Base-by-base conservation (phyloP, 2,888 invertebrate genomes). In the Dermolepida albohirtum region DNA sequence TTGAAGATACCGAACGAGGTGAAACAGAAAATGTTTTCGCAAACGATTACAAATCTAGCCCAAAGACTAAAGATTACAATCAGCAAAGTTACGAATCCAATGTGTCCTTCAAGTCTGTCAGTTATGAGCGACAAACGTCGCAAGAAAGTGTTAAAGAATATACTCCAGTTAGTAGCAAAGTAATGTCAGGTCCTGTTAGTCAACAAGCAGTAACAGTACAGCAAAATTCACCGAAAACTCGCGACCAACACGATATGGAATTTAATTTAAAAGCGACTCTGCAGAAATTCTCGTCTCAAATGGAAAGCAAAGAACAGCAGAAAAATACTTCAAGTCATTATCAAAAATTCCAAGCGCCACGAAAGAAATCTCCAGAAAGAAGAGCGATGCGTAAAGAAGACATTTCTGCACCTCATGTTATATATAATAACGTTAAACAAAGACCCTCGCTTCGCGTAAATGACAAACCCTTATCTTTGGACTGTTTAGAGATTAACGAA, bases 151-250 rank as follows among this genome's bases (percentile, higher is more conserved):
- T 82, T 4, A 78, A 81, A 62, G 83, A 83, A 73, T 89, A 90
- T 78, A 85, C 85, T 67, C 89, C 91, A 70, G 89, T 90, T 69
- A 86, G 86, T 55, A 86, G 88, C 52, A 89, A 88, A 77, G 92
- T 92, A n/a, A 92, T 92, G 92, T 85, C 87, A 57, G 92, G 90
- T 0, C 92, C 92, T 0, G 88, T 90, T 68, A 87, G 89, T 68
- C 92, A 92, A 77, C 88, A 89, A 72, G 93, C 92, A 40, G 89
- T 91, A 12, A 88, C 90, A 14, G 85, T 84, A 49, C 84, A 86
- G 52, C 82, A 84, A 75, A 81, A 83, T 69, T 80, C 85, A 6
- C 88, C 88, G 55, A 87, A 87, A 79, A 87, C 84, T 73, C 85
- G 88, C 63, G 86, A 88, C 73, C 85, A 87, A 73, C 86, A 87